Evolutionary conservation across 1,140 invertebrate species (phyloP).

Genomic region (Brachionus calyciflorus): DNA sequence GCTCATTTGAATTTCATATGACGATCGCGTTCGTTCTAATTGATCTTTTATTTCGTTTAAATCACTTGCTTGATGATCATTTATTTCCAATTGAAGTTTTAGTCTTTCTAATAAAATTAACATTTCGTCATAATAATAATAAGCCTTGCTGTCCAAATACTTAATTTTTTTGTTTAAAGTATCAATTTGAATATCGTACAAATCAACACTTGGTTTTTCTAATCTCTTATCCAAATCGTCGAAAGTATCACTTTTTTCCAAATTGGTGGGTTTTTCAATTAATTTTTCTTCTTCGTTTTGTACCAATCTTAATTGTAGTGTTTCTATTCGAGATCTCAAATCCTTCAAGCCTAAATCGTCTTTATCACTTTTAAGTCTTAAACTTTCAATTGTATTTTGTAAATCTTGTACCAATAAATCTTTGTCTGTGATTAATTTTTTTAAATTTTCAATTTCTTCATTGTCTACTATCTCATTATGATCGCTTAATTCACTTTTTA

Average conservation of each 20-base stretch:
- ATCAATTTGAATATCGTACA: neutral
- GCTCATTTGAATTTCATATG: slow-evolving; percentile 43
- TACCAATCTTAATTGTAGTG: neutral
- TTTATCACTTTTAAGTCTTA: neutral
- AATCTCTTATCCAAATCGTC: neutral
- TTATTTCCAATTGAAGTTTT: neutral
- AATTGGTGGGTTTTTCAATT: too few relatives aligned
- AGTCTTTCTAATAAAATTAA: neutral
- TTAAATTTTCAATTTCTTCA: neutral
- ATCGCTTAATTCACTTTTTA: neutral
- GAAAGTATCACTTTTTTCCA: neutral
- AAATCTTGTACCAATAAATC: neutral
- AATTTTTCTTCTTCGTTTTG: neutral
- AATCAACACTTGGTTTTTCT: neutral
- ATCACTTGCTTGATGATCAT: neutral
- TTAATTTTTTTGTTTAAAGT: slow-evolving; percentile 22
- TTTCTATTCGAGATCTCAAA: neutral
- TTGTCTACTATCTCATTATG: neutral
- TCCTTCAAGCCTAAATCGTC: neutral
- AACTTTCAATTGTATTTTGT: neutral
- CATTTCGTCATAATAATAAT: slow-evolving; percentile 25
- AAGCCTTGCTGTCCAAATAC: slow-evolving; percentile 7
- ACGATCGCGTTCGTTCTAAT: slow-evolving; percentile 3
- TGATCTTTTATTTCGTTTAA: slow-evolving; percentile 23
- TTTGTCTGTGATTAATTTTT: neutral